Base-by-base conservation (phyloP, 2,888 invertebrate species). In the Drosophila maculinotata region DNA sequence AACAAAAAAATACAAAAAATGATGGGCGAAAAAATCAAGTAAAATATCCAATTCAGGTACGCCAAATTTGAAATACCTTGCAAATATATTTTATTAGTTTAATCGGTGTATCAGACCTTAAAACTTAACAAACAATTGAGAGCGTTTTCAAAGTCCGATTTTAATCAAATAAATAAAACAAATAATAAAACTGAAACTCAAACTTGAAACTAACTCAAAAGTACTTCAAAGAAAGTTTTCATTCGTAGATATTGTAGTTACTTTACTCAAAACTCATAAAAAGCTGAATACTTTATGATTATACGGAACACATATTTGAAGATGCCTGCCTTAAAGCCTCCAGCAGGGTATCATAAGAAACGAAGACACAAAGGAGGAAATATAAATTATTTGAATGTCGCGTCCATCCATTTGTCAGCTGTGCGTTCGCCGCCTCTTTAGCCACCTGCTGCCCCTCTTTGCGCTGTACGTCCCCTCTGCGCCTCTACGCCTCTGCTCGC, bases 371-470 rank as follows among this genome's bases (percentile, higher is more conserved):
- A 30, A 12, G 35, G 56, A 57, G 64, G 60, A 54, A 41, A 69
- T 70, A 69, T 74, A 63, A 59, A 72, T 69, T 48, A 63, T 69
- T 63, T 62, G 31, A 48, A 42, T 62, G 23, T 58, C 57, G 62
- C 42, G 23, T 54, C 36, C 84, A 71, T 84, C 63, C 63, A 80
- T 85, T 56, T 66, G 60, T 44, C 41, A 35, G 39, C 41, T 2
- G 2, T 20, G 20, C 20, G n/a, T n/a, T n/a, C n/a, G 23, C 17
- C 25, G 42, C 23, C 51, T 58, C 41, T 45, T 38, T 44, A 42
- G 15, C 53, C 38, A n/a, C 23, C 36, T 15, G 41, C 20, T n/a
- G 26, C 23, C 33, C 14, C 10, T 9, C 39, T 39, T 0, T 10
- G 15, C 5, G 28, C 42, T 6, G n/a, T 20, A 23, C 4, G 2